Conservation (phyloP, 1,140 invertebrate genomes). For the Nephila pilipes region DNA sequence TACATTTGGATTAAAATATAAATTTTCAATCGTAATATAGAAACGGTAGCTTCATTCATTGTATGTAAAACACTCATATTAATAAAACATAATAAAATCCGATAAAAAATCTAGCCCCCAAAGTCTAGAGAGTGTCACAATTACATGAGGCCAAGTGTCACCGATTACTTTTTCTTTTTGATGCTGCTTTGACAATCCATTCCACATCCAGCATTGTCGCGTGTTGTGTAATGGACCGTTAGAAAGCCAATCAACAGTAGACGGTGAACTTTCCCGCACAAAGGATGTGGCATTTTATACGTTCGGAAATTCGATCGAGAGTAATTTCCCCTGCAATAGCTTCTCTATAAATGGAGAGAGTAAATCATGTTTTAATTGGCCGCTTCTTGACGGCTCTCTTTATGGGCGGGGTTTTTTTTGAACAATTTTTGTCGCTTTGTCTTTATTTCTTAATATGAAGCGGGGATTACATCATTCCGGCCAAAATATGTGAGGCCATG, state of each 20-base stretch:
- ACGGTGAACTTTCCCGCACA: not conserved
- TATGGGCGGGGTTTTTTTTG: not conserved
- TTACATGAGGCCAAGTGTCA: not conserved
- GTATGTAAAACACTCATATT: no score
- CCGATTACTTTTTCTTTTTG: not conserved
- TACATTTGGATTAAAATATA: no score
- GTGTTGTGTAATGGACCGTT: not conserved
- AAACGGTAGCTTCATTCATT: no score
- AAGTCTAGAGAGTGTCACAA: not conserved
- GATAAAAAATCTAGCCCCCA: not conserved
- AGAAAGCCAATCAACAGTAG: not conserved
- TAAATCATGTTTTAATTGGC: conserved; percentile 62
- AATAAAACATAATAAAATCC: no score
- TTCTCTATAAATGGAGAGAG: conserved; percentile 15
- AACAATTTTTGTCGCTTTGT: conserved; percentile 5
- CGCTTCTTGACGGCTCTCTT: not conserved
- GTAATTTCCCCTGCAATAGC: not conserved
- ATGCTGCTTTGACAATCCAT: not conserved
- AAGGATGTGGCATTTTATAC: not conserved
- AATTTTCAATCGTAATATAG: no score
- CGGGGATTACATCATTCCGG: not conserved
- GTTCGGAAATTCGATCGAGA: not conserved
- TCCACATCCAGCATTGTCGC: not conserved
- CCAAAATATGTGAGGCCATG: not conserved
- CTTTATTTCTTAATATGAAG: conserved; percentile 12